Evolutionary conservation across 2,888 invertebrate species (phyloP).

Genomic region (Quadriops clusia): DNA sequence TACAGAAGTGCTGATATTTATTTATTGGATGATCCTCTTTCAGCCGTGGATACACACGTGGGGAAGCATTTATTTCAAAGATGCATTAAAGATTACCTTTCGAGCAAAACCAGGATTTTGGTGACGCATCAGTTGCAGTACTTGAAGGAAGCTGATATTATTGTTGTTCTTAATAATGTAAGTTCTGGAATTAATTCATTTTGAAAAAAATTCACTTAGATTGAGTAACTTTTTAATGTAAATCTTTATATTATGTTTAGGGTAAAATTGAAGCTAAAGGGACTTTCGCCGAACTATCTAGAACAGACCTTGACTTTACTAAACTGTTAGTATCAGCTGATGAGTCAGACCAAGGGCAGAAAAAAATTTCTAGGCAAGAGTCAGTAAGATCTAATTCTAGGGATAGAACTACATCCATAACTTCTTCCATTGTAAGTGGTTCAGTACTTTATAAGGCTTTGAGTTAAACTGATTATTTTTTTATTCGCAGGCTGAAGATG

Average conservation of each 20-base stretch:
- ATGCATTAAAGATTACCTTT: constrained; percentile 47
- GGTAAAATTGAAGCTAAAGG: constrained; percentile 34
- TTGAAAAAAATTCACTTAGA: background rate
- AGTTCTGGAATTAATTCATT: constrained; percentile 7
- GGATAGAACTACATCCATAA: background rate
- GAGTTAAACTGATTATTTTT: background rate
- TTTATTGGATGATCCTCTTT: constrained; percentile 65
- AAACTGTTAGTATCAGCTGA: constrained; percentile 28
- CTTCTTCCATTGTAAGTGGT: too few relatives aligned
- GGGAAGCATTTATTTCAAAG: constrained; percentile 60
- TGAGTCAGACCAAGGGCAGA: constrained; percentile 10
- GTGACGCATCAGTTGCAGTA: constrained; percentile 62
- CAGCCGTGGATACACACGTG: constrained; percentile 68
- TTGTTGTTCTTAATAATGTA: constrained; percentile 42
- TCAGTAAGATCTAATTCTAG: background rate
- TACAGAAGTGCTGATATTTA: constrained; percentile 65
- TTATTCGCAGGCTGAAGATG: constrained; percentile 3
- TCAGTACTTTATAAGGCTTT: background rate
- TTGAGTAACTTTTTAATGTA: too few relatives aligned
- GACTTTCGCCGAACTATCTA: constrained; percentile 27
- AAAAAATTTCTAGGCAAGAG: background rate
- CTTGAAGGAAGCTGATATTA: constrained; percentile 40
- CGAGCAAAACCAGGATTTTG: constrained; percentile 46
- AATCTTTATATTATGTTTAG: constrained; percentile 24
- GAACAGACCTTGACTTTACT: constrained; percentile 21